phyloP scores from a whole-genome alignment of 1,140 invertebrate genomes.

The Cyclargus thomasi region DNA sequence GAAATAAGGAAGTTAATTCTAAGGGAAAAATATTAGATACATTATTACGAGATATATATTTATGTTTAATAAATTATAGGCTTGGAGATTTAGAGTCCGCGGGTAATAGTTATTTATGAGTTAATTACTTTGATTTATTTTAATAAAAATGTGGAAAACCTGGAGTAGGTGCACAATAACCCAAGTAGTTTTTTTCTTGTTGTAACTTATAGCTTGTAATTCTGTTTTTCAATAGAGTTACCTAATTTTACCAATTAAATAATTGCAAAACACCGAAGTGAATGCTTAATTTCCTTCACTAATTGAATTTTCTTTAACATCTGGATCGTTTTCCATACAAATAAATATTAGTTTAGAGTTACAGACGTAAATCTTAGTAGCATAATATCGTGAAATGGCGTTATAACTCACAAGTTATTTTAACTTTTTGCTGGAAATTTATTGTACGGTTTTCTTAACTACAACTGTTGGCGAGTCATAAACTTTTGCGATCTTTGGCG shows the following conservation, averaged over 20 bases:
- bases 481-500: constrained; percentile 7
- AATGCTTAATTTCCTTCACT: background rate
- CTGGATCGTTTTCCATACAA: constrained; percentile 18
- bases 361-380: constrained; percentile 28
- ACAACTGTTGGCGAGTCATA: background rate
- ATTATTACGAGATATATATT: no score
- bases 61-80: no score
- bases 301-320: background rate
- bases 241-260: no score
- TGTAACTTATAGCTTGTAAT: no score
- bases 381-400: constrained; percentile 29
- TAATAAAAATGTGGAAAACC: no score
- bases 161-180: no score
- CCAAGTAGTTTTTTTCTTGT: no score
- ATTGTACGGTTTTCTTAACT: constrained; percentile 12
- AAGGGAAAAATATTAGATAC: background rate
- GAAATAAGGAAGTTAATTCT: background rate
- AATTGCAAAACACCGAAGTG: background rate
- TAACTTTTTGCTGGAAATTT: constrained; percentile 19
- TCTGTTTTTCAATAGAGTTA: no score
- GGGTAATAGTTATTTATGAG: no score
- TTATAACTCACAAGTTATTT: constrained; percentile 21
- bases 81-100: no score
- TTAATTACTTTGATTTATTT: no score
- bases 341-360: constrained; percentile 28